Base-by-base conservation (phyloP, 2,113 vertebrate species). In the Holacanthus passer region DNA sequence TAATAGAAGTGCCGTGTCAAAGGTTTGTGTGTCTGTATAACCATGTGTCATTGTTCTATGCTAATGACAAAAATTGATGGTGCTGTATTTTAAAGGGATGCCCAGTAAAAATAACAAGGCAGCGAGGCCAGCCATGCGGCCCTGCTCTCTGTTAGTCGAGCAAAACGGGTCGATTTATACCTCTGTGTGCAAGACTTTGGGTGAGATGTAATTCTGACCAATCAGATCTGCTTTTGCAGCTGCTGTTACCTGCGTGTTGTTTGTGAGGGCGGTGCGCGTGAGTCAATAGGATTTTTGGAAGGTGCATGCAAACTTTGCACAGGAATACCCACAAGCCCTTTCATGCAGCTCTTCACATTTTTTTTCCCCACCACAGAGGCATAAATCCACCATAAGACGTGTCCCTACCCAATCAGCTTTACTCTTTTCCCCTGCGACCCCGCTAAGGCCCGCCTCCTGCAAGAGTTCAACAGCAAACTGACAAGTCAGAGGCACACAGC, bases 361-460 rank as follows among this genome's bases (percentile, higher is more conserved):
- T 77, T 72, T 81, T 72, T 35, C 29, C 85, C 85, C 91, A 91
- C 86, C 90, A 87, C 90, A 93, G 90, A 94, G 92, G 89, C 90
- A 93, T 91, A 92, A 92, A 94, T 91, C 89, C 87, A 92, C 88
- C 90, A 79, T 91, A 91, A 94, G 93, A 93, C 77, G 92, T 89
- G 88, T 94, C 92, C 94, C 92, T 95, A 95, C 94, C 94, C 94
- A 93, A 92, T 94, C 94, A 89, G 93, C 94, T 94, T 94, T 95
- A 94, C 85, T 92, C 89, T 93, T 94, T 93, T 91, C 92, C 92
- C 92, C 92, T 85, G 87, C 86, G 92, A 88, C 93, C 94, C 92
- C 93, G 91, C 93, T 94, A 95, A 90, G 92, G 94, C 93, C 94
- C 90, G 93, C 92, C 91, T 94, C 92, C 94, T 95, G 94, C 86